phyloP scores from a whole-genome alignment of 2,797 vertebrate genomes.

The Halcyon chelicuti region DNA sequence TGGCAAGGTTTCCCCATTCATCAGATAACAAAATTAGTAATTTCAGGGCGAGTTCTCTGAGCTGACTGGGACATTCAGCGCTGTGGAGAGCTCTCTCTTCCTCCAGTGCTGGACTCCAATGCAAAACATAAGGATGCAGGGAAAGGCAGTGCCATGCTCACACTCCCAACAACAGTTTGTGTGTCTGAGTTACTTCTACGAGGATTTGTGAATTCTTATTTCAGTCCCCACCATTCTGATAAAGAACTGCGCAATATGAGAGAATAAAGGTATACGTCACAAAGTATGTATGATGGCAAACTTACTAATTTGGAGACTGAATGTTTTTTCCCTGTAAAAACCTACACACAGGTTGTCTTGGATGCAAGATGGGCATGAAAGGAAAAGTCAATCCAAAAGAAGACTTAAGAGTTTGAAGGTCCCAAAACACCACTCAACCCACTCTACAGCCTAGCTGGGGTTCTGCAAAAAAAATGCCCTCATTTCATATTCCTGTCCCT shows the following conservation, averaged over 20 bases:
- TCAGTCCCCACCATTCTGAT: neutral
- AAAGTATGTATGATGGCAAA: neutral
- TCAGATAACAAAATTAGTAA: neutral
- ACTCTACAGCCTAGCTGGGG: accelerated
- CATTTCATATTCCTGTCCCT: neutral
- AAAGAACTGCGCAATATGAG: neutral
- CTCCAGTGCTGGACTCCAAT: neutral
- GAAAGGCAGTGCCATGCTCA: neutral
- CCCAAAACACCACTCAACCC: neutral
- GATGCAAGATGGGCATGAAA: neutral
- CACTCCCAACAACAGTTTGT: neutral
- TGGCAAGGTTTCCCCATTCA: neutral
- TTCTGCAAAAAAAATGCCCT: neutral
- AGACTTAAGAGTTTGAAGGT: neutral
- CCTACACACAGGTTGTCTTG: neutral
- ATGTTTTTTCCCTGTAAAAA: neutral
- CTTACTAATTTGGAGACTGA: neutral
- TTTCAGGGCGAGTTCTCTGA: neutral
- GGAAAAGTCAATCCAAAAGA: neutral
- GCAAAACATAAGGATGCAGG: neutral
- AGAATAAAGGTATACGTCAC: neutral
- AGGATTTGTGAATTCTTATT: neutral
- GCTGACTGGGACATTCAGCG: neutral
- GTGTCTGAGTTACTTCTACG: neutral
- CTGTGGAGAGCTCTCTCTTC: neutral